These are phyloP conservation scores for Hoplostethus mediterraneus DNA, from an alignment of 2,797 vertebrate genomes.

Conservation along the genomic window DNA sequence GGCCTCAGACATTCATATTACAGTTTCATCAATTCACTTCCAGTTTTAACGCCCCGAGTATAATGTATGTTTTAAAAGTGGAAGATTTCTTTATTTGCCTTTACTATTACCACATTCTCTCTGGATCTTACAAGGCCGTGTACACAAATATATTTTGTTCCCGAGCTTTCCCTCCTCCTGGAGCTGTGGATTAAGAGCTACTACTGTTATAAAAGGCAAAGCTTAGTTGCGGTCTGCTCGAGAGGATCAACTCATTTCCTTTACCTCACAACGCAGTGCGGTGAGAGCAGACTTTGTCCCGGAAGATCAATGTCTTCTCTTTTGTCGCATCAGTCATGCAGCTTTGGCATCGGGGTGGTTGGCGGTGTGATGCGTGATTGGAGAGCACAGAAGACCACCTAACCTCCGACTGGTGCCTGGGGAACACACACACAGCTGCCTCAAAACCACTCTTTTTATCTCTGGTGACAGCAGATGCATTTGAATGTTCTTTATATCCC, in stretches of 20 bases:
- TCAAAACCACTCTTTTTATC: slow-evolving; percentile 72
- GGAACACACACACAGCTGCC: slow-evolving; percentile 57
- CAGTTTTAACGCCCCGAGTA: not conserved
- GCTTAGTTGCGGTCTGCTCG: slow-evolving; percentile 75
- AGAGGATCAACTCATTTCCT: slow-evolving; percentile 82
- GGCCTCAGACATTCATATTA: slow-evolving; percentile 28
- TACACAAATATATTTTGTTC: slow-evolving; percentile 64
- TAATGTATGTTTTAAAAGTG: slow-evolving; percentile 12
- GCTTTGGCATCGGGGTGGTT: slow-evolving; percentile 71
- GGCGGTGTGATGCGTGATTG: slow-evolving; percentile 67
- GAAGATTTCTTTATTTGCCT: slow-evolving; percentile 39
- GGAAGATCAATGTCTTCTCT: slow-evolving; percentile 80
- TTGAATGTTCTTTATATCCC: slow-evolving; percentile 73
- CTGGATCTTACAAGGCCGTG: slow-evolving; percentile 53
- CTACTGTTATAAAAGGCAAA: slow-evolving; percentile 65
- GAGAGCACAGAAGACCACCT: slow-evolving; percentile 81
- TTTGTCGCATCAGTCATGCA: slow-evolving; percentile 81
- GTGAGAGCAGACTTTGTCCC: slow-evolving; percentile 74
- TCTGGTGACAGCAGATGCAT: slow-evolving; percentile 76
- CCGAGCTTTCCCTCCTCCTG: slow-evolving; percentile 54
- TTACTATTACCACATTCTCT: slow-evolving; percentile 42
- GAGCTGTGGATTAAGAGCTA: slow-evolving; percentile 71
- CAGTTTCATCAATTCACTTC: slow-evolving; percentile 38
- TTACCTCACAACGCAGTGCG: slow-evolving; percentile 60
- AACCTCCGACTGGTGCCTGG: slow-evolving; percentile 74